These are phyloP conservation scores for Leptinotarsa tumamoca DNA, from an alignment of 2,888 invertebrate species.

Conservation along the genomic window DNA sequence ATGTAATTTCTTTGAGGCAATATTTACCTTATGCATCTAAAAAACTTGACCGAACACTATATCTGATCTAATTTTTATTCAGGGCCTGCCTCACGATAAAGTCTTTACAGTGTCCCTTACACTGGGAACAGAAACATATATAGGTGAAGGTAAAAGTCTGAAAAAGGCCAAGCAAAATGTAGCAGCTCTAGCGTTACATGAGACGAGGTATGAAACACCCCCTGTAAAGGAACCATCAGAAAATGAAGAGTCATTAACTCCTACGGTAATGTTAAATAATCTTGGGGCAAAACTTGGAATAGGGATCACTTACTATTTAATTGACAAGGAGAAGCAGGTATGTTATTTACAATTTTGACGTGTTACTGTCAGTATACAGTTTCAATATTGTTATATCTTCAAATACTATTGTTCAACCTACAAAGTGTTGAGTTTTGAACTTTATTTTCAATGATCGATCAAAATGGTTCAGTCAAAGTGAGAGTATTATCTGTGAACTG, in stretches of 20 bases:
- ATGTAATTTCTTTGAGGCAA: neutral
- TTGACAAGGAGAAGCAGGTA: constrained; percentile 46
- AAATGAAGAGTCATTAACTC: constrained; percentile 52
- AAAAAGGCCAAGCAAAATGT: constrained; percentile 59
- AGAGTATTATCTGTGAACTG: constrained; percentile 3
- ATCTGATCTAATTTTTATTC: constrained; percentile 32
- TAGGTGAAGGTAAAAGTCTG: constrained; percentile 53
- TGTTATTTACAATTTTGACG: neutral
- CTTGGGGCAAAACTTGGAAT: constrained; percentile 58
- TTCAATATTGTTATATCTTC: too few species aligned
- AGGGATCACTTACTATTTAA: constrained; percentile 53
- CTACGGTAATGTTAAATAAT: constrained; percentile 61
- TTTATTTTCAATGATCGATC: too few species aligned
- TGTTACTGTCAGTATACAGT: too few species aligned
- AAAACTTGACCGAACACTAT: neutral
- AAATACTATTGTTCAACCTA: too few species aligned
- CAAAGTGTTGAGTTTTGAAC: too few species aligned
- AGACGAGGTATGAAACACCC: constrained; percentile 57
- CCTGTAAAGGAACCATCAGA: constrained; percentile 47
- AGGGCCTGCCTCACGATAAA: constrained; percentile 59
- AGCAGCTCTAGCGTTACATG: constrained; percentile 55
- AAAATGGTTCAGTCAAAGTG: too few species aligned
- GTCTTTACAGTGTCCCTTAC: constrained; percentile 54
- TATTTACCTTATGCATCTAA: neutral
- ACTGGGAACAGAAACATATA: constrained; percentile 59